Conservation (phyloP, 2,888 invertebrate genomes). For the Drosophila algonquin region DNA sequence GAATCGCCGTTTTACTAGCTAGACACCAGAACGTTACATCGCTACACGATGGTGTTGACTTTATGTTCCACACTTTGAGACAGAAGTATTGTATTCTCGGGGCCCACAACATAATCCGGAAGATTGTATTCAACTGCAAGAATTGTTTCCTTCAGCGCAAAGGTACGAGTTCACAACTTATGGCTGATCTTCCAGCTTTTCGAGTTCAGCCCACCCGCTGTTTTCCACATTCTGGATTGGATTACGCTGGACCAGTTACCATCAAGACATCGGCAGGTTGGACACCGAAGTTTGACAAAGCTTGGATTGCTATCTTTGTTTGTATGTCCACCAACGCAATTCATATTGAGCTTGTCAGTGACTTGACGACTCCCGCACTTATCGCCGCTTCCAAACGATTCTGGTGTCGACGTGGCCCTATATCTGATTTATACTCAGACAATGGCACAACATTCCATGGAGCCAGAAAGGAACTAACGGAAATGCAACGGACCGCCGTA, state of each 20-base stretch:
- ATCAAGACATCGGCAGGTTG: slow-evolving; percentile 1
- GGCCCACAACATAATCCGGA: no score
- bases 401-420: background rate
- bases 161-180: slow-evolving; percentile 2
- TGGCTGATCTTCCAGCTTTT: no score
- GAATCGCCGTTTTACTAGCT: no score
- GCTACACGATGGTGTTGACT: no score
- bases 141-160: background rate
- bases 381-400: slow-evolving; percentile 6
- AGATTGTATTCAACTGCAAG: slow-evolving; percentile 1
- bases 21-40: no score
- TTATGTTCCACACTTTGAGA: no score
- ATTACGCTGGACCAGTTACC: background rate
- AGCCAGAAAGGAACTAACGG: no score
- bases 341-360: background rate
- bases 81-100: no score
- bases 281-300: slow-evolving; percentile 5
- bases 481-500: no score
- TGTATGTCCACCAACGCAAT: slow-evolving; percentile 12
- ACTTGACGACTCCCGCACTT: background rate
- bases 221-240: background rate
- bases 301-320: slow-evolving; percentile 13
- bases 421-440: slow-evolving; percentile 5
- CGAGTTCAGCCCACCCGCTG: background rate
- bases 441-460: slow-evolving; percentile 9